A percentile compares a stretch with the other conserved stretches of the same genome.
phyloP scores from a whole-genome alignment of 2,888 invertebrate species.

The Pegoplata infirma region DNA sequence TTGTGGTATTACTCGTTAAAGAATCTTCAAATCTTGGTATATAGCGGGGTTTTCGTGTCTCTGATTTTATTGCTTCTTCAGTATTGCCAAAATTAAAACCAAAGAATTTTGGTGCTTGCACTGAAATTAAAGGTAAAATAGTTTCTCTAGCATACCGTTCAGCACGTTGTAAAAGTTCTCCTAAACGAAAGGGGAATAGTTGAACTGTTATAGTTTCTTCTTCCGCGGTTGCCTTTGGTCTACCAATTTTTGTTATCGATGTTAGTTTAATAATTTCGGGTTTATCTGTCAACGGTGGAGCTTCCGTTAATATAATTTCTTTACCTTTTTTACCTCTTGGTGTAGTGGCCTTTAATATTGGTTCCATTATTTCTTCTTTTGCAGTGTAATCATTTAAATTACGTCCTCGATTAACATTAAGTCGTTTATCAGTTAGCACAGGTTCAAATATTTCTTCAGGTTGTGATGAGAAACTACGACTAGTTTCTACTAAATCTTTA shows the following conservation, averaged over 20 bases:
- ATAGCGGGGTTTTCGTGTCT: slow-evolving; percentile 80
- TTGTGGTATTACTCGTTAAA: slow-evolving; percentile 64
- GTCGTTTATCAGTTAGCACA: slow-evolving; percentile 76
- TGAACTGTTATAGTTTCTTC: slow-evolving; percentile 80
- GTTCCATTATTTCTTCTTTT: slow-evolving; percentile 85
- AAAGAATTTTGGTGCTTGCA: slow-evolving; percentile 87
- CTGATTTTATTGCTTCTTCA: slow-evolving; percentile 66
- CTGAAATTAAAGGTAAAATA: slow-evolving; percentile 86
- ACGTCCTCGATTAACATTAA: slow-evolving; percentile 70
- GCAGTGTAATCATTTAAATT: slow-evolving; percentile 69
- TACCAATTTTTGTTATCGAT: slow-evolving; percentile 75
- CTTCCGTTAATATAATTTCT: slow-evolving; percentile 67
- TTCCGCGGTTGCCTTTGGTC: slow-evolving; percentile 45
- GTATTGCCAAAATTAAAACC: slow-evolving; percentile 78
- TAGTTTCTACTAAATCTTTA: slow-evolving; percentile 73
- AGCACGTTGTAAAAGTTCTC: slow-evolving; percentile 88
- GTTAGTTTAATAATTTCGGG: slow-evolving; percentile 74
- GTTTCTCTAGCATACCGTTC: slow-evolving; percentile 90
- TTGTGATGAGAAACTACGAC: slow-evolving; percentile 72
- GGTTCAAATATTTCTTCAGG: slow-evolving; percentile 80
- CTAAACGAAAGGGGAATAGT: slow-evolving; percentile 87
- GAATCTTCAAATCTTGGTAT: slow-evolving; percentile 81
- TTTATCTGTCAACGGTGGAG: slow-evolving; percentile 15
- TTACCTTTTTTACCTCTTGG: slow-evolving; percentile 77
- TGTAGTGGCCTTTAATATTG: slow-evolving; percentile 83